Evolutionary conservation across 2,797 vertebrate genomes (phyloP).

Genomic region (Myotis pilosus): DNA sequence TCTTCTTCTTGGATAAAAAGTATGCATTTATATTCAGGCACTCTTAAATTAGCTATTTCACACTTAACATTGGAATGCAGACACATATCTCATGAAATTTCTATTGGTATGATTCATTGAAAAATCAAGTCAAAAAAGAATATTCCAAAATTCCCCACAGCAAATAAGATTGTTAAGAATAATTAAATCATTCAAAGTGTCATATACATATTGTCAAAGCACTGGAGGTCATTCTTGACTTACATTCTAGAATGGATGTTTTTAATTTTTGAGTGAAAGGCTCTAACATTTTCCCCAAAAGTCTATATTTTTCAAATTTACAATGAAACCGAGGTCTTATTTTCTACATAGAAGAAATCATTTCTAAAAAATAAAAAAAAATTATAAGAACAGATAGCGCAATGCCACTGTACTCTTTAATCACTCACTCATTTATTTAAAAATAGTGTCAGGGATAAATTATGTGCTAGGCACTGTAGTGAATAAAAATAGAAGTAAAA

Average conservation of each 20-base stretch:
- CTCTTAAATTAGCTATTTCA: slow-evolving; percentile 71
- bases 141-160: slow-evolving; percentile 34
- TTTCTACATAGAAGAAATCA: slow-evolving; percentile 36
- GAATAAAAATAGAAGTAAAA: slow-evolving; percentile 70
- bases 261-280: slow-evolving; percentile 26
- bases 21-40: slow-evolving; percentile 65
- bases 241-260: background rate
- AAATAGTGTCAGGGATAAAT: slow-evolving; percentile 51
- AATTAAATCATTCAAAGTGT: slow-evolving; percentile 39
- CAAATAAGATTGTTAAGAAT: slow-evolving; percentile 37
- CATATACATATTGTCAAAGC: background rate
- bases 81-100: slow-evolving; percentile 62
- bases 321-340: background rate
- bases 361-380: background rate
- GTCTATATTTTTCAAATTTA: slow-evolving; percentile 45
- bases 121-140: slow-evolving; percentile 57
- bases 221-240: background rate
- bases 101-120: slow-evolving; percentile 59
- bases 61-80: slow-evolving; percentile 66
- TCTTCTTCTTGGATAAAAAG: slow-evolving; percentile 61
- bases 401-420: slow-evolving; percentile 47
- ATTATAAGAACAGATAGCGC: background rate
- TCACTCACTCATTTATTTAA: slow-evolving; percentile 62
- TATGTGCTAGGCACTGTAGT: slow-evolving; percentile 31
- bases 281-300: background rate